A percentile compares a stretch with the other conserved stretches of the same genome.
phyloP scores from a whole-genome alignment of 2,888 invertebrate species.

The Agriopis marginaria region DNA sequence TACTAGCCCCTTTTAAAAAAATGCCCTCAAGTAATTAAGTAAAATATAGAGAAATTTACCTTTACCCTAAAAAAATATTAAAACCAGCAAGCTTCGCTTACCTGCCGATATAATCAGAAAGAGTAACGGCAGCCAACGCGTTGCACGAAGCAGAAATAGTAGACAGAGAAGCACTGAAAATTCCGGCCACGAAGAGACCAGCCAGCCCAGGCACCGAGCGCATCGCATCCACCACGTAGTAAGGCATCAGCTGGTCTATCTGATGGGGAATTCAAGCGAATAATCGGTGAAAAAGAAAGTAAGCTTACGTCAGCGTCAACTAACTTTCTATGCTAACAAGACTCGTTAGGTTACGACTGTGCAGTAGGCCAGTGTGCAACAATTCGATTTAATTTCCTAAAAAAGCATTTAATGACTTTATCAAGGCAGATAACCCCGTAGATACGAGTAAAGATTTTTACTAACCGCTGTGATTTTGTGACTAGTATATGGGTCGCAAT shows the following conservation, averaged over 20 bases:
- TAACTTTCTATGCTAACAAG: slow-evolving; percentile 3
- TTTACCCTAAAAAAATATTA: no score
- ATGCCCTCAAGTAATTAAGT: no score
- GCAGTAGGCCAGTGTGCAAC: slow-evolving; percentile 4
- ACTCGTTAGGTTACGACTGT: slow-evolving; percentile 1
- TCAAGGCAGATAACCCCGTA: neutral
- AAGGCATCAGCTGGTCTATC: slow-evolving; percentile 92
- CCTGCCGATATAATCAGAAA: slow-evolving; percentile 92
- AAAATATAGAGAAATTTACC: no score
- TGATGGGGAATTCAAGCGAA: slow-evolving; percentile 34
- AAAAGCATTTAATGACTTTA: neutral
- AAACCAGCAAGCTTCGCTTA: slow-evolving; percentile 37
- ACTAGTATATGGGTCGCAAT: slow-evolving; percentile 92
- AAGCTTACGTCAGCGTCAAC: neutral
- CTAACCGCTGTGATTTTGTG: slow-evolving; percentile 86
- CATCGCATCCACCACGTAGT: slow-evolving; percentile 92
- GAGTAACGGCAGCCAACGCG: slow-evolving; percentile 94
- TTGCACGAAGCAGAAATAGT: slow-evolving; percentile 96
- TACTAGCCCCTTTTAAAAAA: no score
- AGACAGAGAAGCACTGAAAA: slow-evolving; percentile 96
- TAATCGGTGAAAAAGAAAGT: slow-evolving; percentile 14
- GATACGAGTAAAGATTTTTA: neutral
- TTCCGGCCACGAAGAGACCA: slow-evolving; percentile 95
- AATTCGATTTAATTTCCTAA: neutral
- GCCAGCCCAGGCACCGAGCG: slow-evolving; percentile 89